phyloP scores from a whole-genome alignment of 2,797 vertebrate genomes.

The Scolopax bukidnonensis region DNA sequence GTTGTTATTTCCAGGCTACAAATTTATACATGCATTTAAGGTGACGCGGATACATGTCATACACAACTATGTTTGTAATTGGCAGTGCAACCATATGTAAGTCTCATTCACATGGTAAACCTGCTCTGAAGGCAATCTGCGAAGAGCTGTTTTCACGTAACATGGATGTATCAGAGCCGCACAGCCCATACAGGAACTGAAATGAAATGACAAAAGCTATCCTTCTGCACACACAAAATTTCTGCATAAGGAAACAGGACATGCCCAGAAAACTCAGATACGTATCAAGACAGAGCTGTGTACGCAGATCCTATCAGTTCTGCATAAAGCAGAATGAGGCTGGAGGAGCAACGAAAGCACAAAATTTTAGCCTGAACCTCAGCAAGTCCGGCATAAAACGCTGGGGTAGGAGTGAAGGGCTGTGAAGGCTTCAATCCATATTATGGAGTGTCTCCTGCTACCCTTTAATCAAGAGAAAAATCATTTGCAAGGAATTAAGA shows the following conservation, averaged over 20 bases:
- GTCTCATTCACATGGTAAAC: not conserved
- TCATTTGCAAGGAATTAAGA: not conserved
- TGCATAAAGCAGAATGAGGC: not conserved
- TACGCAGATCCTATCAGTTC: not conserved
- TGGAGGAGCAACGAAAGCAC: not conserved
- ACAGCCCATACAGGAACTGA: not conserved
- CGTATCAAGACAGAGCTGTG: fast-evolving
- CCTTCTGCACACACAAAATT: not conserved
- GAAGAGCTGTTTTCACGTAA: not conserved
- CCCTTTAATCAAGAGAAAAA: not conserved
- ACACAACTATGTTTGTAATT: not conserved
- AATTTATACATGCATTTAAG: not conserved
- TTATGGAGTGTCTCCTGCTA: not conserved
- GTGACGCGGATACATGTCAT: not conserved
- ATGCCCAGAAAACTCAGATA: not conserved
- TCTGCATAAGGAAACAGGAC: not conserved
- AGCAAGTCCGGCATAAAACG: not conserved
- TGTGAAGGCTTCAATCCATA: not conserved
- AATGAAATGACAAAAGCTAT: not conserved
- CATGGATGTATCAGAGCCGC: not conserved
- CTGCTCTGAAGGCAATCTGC: not conserved
- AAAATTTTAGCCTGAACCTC: not conserved
- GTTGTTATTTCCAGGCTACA: not conserved
- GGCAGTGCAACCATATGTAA: not conserved
- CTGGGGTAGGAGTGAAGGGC: fast-evolving